Conservation (phyloP, 2,113 vertebrate genomes). For the Lipophrys pholis region DNA sequence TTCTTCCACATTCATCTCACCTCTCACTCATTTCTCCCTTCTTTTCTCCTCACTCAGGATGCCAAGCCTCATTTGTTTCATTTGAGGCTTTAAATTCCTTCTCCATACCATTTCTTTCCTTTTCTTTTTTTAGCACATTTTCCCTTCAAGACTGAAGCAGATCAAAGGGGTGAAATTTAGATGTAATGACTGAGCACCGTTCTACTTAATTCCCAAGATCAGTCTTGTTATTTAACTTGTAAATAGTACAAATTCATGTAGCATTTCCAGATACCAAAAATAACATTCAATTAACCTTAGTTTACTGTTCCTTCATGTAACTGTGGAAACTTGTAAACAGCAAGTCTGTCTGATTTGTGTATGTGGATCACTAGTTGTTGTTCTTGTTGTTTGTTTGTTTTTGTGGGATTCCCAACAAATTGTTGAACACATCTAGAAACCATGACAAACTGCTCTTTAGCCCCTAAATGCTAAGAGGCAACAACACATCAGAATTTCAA, state of each 20-base stretch:
- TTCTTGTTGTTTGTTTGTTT: neutral
- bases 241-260: neutral
- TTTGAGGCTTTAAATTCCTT: slow-evolving; percentile 55
- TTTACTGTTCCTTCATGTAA: slow-evolving; percentile 4
- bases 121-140: slow-evolving; percentile 11
- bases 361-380: slow-evolving; percentile 20
- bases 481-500: neutral
- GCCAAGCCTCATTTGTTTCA: slow-evolving; percentile 62
- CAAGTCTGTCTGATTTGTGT: slow-evolving; percentile 22
- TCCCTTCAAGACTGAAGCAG: slow-evolving; percentile 22
- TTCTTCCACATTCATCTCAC: slow-evolving; percentile 68
- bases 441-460: slow-evolving; percentile 1
- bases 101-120: slow-evolving; percentile 6
- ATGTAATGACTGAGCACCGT: slow-evolving; percentile 15
- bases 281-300: neutral
- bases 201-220: slow-evolving; percentile 7
- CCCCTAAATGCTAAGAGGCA: neutral
- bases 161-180: slow-evolving; percentile 17
- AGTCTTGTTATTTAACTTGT: neutral
- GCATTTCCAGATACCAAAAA: neutral
- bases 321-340: neutral
- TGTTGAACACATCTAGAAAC: slow-evolving; percentile 16
- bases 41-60: slow-evolving; percentile 54
- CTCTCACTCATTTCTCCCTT: slow-evolving; percentile 64
- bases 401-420: slow-evolving; percentile 21